These are phyloP conservation scores for Agrochola macilenta DNA, from an alignment of 2,888 invertebrate species.

Conservation along the genomic window DNA sequence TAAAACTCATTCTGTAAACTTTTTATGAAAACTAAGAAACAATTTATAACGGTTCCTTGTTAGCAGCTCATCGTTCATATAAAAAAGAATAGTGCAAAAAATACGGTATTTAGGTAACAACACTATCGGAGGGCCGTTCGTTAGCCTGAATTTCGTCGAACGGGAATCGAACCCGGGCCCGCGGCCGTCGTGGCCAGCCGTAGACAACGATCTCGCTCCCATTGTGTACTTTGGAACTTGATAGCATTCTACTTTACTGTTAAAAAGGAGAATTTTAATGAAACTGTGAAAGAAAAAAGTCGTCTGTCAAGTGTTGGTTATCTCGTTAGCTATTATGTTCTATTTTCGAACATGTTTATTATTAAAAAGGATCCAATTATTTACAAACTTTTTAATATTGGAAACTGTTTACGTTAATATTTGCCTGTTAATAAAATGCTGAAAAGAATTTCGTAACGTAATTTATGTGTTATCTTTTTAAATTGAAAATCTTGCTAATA, in stretches of 20 bases:
- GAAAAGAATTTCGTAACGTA: constrained; percentile 20
- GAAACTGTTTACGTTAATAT: constrained; percentile 5
- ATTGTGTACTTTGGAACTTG: constrained; percentile 85
- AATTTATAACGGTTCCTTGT: constrained; percentile 60
- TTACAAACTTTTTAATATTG: constrained; percentile 15
- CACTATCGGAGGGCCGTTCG: constrained; percentile 78
- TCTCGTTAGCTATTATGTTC: constrained; percentile 58
- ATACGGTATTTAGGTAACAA: constrained; percentile 79
- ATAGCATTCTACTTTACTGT: constrained; percentile 83
- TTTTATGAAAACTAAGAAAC: constrained; percentile 38
- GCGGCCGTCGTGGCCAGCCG: constrained; percentile 79
- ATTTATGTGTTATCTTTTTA: constrained; percentile 38
- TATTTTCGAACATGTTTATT: constrained; percentile 45
- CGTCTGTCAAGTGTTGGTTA: constrained; percentile 34
- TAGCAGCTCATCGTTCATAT: constrained; percentile 41
- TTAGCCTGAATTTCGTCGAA: constrained; percentile 86
- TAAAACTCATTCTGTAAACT: constrained; percentile 17
- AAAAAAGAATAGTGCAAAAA: constrained; percentile 67
- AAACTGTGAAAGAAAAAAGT: constrained; percentile 64
- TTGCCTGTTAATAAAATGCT: constrained; percentile 12
- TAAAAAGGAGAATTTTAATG: constrained; percentile 80
- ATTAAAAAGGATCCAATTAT: constrained; percentile 30
- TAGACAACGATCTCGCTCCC: constrained; percentile 86
- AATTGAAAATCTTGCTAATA: constrained; percentile 50
- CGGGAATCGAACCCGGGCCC: constrained; percentile 84